Evolutionary conservation across 2,797 vertebrate genomes (phyloP).

Genomic region (Salarias fasciatus): DNA sequence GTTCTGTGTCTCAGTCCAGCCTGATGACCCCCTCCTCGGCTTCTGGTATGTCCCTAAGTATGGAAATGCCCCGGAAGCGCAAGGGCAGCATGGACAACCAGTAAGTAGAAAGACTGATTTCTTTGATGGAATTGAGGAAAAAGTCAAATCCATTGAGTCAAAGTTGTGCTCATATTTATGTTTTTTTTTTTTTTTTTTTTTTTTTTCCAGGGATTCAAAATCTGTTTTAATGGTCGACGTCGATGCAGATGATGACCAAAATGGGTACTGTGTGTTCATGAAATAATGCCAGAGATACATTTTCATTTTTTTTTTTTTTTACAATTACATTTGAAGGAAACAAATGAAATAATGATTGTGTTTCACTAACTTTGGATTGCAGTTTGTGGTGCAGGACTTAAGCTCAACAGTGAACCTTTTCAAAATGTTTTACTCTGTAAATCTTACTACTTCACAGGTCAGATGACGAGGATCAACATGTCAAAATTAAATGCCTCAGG

Average conservation of each 20-base stretch:
- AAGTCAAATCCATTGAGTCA: not conserved
- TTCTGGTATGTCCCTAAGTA: slow-evolving; percentile 69
- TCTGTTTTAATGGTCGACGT: slow-evolving; percentile 70
- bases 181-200: slow-evolving; percentile 44
- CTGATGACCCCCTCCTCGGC: slow-evolving; percentile 74
- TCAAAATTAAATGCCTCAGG: slow-evolving; percentile 92
- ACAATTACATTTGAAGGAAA: no score
- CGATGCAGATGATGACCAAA: slow-evolving; percentile 82
- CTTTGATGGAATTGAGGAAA: not conserved
- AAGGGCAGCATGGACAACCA: slow-evolving; percentile 89
- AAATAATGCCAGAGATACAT: not conserved
- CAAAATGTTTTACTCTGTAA: no score
- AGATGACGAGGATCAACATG: slow-evolving; percentile 88
- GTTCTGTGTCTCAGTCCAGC: slow-evolving; percentile 70
- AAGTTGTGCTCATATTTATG: not conserved
- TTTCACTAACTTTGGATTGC: no score
- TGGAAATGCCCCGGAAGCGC: slow-evolving; percentile 89
- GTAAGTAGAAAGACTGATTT: slow-evolving; percentile 75
- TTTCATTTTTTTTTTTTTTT: not conserved
- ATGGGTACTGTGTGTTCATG: slow-evolving; percentile 65
- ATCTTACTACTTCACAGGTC: slow-evolving; percentile 75
- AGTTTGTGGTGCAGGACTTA: not conserved
- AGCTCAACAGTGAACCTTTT: not conserved
- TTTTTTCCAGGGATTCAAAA: slow-evolving; percentile 79
- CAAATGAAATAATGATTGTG: no score